These are phyloP conservation scores for Euzophera pinguis DNA, from an alignment of 2,888 invertebrate genomes.

Conservation along the genomic window DNA sequence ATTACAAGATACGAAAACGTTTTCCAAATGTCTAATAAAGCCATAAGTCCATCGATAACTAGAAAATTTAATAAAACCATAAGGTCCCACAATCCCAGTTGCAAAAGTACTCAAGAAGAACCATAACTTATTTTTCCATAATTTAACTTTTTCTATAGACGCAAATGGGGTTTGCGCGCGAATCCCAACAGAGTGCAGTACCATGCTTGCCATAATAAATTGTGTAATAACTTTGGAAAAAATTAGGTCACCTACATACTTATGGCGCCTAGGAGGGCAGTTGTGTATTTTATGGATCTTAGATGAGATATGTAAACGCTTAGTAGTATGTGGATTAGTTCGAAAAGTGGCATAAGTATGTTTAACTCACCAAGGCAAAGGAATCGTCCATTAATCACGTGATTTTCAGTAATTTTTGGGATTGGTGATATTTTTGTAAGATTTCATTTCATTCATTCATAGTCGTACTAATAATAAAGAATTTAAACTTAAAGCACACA, in stretches of 20 bases:
- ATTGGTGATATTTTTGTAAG: too few relatives aligned
- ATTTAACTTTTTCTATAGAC: constrained; percentile 10
- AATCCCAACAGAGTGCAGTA: constrained; percentile 40
- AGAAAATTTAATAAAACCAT: not conserved
- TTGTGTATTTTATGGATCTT: constrained; percentile 24
- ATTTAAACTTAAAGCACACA: too few relatives aligned
- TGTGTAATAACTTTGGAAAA: constrained; percentile 44
- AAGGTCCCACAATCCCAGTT: not conserved
- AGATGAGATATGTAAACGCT: too few relatives aligned
- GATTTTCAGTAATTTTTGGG: too few relatives aligned
- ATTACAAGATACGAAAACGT: too few relatives aligned
- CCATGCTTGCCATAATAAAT: constrained; percentile 44
- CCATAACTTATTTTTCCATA: constrained; percentile 8
- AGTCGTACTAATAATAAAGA: too few relatives aligned
- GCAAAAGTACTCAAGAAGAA: not conserved
- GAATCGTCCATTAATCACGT: too few relatives aligned
- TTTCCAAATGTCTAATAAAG: not conserved
- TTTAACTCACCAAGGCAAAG: too few relatives aligned
- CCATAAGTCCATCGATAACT: not conserved
- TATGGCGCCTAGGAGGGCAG: constrained; percentile 25
- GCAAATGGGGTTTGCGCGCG: constrained; percentile 13
- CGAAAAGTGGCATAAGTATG: too few relatives aligned
- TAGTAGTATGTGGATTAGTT: too few relatives aligned
- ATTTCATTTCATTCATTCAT: too few relatives aligned
- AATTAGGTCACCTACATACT: constrained; percentile 53